Evolutionary conservation across 64 coral and sea anemone species (phyloP).

Genomic region (Porites australiensis): DNA sequence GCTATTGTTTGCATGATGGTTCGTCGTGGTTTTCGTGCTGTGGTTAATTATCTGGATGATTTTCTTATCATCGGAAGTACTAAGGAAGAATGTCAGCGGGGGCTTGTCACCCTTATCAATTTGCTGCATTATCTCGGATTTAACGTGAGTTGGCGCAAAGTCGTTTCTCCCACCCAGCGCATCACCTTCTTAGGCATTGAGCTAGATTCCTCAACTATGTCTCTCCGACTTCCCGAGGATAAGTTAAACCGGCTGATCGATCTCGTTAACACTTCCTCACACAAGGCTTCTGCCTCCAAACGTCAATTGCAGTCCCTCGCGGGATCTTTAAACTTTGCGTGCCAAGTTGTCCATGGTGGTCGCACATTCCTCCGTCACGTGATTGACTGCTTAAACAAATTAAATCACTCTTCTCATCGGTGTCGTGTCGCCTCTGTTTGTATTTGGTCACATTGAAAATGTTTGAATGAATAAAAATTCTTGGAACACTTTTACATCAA

Average conservation of each 20-base stretch:
- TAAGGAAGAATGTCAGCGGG: conserved; percentile 6
- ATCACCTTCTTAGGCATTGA: conserved; percentile 19
- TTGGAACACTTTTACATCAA: too few relatives aligned
- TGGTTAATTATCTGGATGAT: conserved; percentile 27
- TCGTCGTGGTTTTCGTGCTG: neutral
- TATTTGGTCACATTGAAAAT: too few relatives aligned
- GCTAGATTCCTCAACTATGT: neutral
- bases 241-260: neutral
- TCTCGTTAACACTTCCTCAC: neutral
- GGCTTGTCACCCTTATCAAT: conserved; percentile 6
- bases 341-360: conserved; percentile 6
- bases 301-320: conserved; percentile 29
- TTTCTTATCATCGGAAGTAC: conserved; percentile 37
- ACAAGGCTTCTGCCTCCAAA: neutral
- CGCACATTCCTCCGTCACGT: conserved; percentile 24
- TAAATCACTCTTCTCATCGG: neutral
- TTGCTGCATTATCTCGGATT: conserved; percentile 9
- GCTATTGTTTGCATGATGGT: conserved; percentile 11
- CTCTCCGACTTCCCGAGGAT: conserved; percentile 3
- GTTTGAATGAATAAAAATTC: too few relatives aligned
- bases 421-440: neutral
- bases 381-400: conserved; percentile 14
- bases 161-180: conserved; percentile 3
- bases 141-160: conserved; percentile 13
- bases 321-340: conserved; percentile 24